Percentiles rank a stretch among this genome's conserved stretches.
These are phyloP conservation scores for Epinotia ramella DNA, from an alignment of 2,888 invertebrate genomes.

Conservation along the genomic window DNA sequence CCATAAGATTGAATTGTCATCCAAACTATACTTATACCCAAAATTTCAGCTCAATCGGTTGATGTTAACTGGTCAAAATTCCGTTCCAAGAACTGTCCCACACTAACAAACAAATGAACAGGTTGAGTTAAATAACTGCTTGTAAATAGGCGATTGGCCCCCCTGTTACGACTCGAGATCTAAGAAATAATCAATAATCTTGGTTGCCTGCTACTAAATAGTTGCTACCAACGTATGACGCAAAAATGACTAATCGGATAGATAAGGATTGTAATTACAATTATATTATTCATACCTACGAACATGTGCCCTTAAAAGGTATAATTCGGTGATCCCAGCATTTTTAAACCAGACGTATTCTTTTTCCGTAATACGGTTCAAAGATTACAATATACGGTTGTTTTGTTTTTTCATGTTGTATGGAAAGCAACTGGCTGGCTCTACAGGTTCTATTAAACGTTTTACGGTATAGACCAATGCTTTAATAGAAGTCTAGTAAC, in stretches of 20 bases:
- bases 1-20: no score
- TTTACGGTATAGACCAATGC: not conserved
- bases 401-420: conserved; percentile 2
- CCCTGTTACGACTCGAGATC: not conserved
- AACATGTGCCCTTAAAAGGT: conserved; percentile 54
- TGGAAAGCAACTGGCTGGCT: not conserved
- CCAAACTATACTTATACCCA: no score
- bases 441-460: not conserved
- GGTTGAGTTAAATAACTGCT: no score
- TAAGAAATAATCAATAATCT: conserved; percentile 3
- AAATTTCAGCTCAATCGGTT: no score
- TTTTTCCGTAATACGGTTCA: not conserved
- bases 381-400: no score
- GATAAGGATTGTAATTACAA: conserved; percentile 80
- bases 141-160: not conserved
- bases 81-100: no score
- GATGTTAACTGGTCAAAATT: no score
- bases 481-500: not conserved
- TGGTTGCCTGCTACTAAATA: not conserved
- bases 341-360: conserved; percentile 4
- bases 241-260: conserved; percentile 79
- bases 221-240: conserved; percentile 61
- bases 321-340: conserved; percentile 41
- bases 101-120: no score
- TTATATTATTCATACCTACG: conserved; percentile 69